Percentiles rank a stretch among this genome's conserved stretches.
phyloP scores from a whole-genome alignment of 2,797 vertebrate species.

The Simalia tracyae region DNA sequence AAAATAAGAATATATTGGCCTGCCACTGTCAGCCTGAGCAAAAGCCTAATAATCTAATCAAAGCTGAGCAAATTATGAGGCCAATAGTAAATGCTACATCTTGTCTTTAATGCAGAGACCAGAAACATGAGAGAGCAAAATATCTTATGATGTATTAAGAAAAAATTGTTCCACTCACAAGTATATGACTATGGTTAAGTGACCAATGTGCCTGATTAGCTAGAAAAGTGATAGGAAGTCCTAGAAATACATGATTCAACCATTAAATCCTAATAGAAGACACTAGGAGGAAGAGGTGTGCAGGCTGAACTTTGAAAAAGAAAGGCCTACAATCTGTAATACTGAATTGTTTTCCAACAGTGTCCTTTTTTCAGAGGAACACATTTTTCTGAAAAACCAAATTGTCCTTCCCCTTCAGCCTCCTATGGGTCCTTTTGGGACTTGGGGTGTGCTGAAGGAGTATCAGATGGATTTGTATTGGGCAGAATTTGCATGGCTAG shows the following conservation, averaged over 20 bases:
- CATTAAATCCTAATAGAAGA: conserved; percentile 7
- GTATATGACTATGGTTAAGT: conserved; percentile 23
- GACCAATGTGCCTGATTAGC: conserved; percentile 34
- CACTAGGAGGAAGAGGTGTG: too few relatives aligned
- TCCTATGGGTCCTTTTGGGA: too few relatives aligned
- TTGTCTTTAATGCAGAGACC: background rate
- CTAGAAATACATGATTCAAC: conserved; percentile 51
- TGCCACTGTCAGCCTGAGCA: conserved; percentile 1
- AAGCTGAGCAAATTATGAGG: conserved; percentile 17
- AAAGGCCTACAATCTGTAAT: too few relatives aligned
- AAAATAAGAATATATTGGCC: conserved; percentile 31
- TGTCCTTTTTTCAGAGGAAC: too few relatives aligned
- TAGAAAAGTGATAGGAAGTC: conserved; percentile 38
- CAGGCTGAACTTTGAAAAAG: too few relatives aligned
- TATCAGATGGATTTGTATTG: too few relatives aligned
- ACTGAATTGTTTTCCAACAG: too few relatives aligned
- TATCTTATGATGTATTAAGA: background rate
- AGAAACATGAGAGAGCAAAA: background rate
- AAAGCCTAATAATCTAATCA: conserved; percentile 7
- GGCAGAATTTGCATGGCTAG: too few relatives aligned
- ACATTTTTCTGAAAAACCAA: too few relatives aligned
- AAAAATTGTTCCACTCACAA: conserved; percentile 34
- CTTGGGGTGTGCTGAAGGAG: too few relatives aligned
- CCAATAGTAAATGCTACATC: background rate
- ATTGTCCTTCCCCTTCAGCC: too few relatives aligned